These are phyloP conservation scores for Iguana delicatissima DNA, from an alignment of 2,797 vertebrate species.

Conservation along the genomic window DNA sequence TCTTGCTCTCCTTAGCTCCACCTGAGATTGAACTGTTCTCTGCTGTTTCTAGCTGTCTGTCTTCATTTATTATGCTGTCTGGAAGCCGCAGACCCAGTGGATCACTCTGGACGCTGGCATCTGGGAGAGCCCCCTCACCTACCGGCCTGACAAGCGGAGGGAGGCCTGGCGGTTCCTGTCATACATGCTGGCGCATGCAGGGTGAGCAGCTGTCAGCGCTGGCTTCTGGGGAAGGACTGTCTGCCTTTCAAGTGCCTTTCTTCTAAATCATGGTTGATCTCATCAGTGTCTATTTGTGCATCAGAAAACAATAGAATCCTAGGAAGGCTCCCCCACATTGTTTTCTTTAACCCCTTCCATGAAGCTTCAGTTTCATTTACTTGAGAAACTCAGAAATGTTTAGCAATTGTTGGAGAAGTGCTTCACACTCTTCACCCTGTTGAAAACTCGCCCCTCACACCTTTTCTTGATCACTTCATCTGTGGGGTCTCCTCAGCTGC, in stretches of 20 bases:
- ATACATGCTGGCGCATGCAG: constrained; percentile 94
- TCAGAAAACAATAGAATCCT: no score
- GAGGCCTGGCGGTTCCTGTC: constrained; percentile 93
- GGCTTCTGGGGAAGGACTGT: no score
- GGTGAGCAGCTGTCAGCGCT: constrained; percentile 78
- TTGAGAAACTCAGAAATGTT: not conserved
- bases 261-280: no score
- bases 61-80: constrained; percentile 93
- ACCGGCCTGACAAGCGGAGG: constrained; percentile 80
- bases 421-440: not conserved
- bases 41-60: constrained; percentile 81
- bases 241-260: no score
- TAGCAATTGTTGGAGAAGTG: not conserved
- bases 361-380: not conserved
- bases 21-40: not conserved
- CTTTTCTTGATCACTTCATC: no score
- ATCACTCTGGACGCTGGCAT: constrained; percentile 86
- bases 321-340: no score
- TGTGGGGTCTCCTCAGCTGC: no score
- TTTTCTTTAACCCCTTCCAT: not conserved
- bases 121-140: constrained; percentile 87
- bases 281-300: no score
- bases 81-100: constrained; percentile 93
- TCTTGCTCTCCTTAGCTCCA: no score
- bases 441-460: no score